A percentile compares a stretch with the other conserved stretches of the same genome.
Conservation (phyloP, 2,888 invertebrate species). For the Hesperia comma region DNA sequence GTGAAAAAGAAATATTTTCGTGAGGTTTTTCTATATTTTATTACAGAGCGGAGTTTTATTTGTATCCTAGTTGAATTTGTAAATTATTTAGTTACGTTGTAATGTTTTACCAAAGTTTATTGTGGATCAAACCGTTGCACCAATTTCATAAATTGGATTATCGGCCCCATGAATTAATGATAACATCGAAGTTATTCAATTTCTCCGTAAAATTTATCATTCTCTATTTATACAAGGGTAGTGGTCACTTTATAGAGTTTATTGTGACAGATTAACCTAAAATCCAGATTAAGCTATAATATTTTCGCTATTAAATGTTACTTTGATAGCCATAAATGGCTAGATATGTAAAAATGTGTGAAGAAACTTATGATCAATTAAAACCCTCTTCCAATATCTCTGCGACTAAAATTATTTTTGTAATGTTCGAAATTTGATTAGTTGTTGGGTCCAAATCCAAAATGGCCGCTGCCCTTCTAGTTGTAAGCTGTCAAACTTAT, state of each 20-base stretch:
- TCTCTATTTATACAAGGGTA: constrained; percentile 41
- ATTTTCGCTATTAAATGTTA: constrained; percentile 8
- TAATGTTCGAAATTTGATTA: constrained; percentile 32
- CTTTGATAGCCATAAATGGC: not conserved
- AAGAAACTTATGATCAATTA: not conserved
- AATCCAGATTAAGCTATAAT: constrained; percentile 21
- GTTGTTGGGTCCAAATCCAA: constrained; percentile 45
- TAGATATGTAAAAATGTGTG: not conserved
- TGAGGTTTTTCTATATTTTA: constrained; percentile 46
- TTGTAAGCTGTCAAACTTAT: constrained; percentile 45
- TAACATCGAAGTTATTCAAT: constrained; percentile 59
- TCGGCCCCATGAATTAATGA: constrained; percentile 49
- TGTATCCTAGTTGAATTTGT: constrained; percentile 41
- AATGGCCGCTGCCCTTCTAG: constrained; percentile 54
- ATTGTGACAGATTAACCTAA: constrained; percentile 17
- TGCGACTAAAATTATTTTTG: constrained; percentile 35
- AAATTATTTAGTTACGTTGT: constrained; percentile 45
- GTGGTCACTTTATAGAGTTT: constrained; percentile 41
- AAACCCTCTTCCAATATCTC: constrained; percentile 21
- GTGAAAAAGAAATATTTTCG: constrained; percentile 50
- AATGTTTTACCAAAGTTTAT: constrained; percentile 61
- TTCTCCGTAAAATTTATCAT: constrained; percentile 45
- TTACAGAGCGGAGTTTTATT: constrained; percentile 31
- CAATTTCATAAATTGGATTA: constrained; percentile 66
- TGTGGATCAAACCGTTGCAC: constrained; percentile 41